Evolutionary conservation across 2,797 vertebrate species (phyloP), one percentile per base, ranked within the genome.

Genomic region (Mormyrus proboscirostris): DNA sequence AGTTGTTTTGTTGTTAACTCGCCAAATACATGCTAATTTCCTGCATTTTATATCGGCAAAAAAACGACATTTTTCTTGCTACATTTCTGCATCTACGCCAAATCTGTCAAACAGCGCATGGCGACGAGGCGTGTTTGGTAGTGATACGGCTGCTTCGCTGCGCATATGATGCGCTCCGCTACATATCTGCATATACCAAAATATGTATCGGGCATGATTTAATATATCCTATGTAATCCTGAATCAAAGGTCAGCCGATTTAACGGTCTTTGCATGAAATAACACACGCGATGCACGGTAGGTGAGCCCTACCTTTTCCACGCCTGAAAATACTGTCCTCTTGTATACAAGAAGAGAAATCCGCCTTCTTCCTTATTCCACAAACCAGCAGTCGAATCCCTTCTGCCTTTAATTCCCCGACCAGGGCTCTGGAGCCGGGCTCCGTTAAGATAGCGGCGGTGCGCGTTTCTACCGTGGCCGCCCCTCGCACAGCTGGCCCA

Each of bases 401-500:
- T 41, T 41, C 38, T 38, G 73, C 16, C 73, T 79, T 79, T 79
- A 41, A 79, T 79, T 44, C 38, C 73, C 14, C 33, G 73, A 79
- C 16, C 73, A 8, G 73, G 5, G 73, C 38, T 44, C 6, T 79
- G 73, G 73, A 79, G 38, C 73, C 38, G 73, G 73, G 86, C 88
- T 16, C 44, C 65, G 76, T 3, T 55, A 4, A 33, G 38, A 41
- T 49, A 51, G 38, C 22, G 76, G 41, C 69, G 87, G 41, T 22
- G n/a, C 44, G 51, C 44, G 51, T 41, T 14, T 83, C 86, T 51
- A 33, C 86, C 59, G 50, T 57, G 29, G 73, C 89, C 33, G 29
- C 69, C 88, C 49, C 85, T 55, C 51, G 89, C 89, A 82, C 86
- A 84, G 76, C 86, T 88, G 76, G 89, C 73, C 25, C 86, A 29